Base-by-base conservation (phyloP, 2,113 vertebrate genomes). In the Mionectes macconnelli region DNA sequence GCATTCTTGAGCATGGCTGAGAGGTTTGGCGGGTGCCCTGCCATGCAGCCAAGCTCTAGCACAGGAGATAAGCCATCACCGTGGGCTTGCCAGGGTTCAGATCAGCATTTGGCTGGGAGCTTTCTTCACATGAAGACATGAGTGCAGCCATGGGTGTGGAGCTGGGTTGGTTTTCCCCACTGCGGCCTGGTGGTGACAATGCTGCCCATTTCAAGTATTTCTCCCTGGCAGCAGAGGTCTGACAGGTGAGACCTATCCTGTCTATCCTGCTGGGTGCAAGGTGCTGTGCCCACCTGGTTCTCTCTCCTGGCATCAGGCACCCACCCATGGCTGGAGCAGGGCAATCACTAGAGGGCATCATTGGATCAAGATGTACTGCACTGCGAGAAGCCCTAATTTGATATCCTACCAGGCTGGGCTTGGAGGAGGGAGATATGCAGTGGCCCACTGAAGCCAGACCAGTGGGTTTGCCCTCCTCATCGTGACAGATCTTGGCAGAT, bases 301-400 rank as follows among this genome's bases (percentile, higher is more conserved):
- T 78, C 0, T 0, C 59, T 57, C 6, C 59, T 47, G 78, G 21
- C 55, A 8, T 27, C 0, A 0, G 67, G 50, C 47, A 50, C 52
- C 35, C 3, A 1, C 39, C 39, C 0, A 1, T 42, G 49, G 39
- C 78, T 6, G 0, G 44, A 76, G 55, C 87, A 87, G 93, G 94
- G 94, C 90, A 96, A 94, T 77, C 96, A 96, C 93, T 96, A 96
- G 96, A 94, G 96, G 96, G 96, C 94, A 95, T 93, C 93, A 88
- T 87, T 87, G 83, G 88, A 81, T 92, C 4, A 12, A 72, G 81
- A 89, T 89, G 92, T 56, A 64, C 30, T 25, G 35, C 3, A 1
- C 30, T 47, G 59, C 64, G 28, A 47, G 56, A 77, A 80, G 24
- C 49, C 7, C 45, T 45, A 8, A 6, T 62, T 28, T 47, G 20